Evolutionary conservation across 2,797 vertebrate species (phyloP).

Genomic region (Rhinella marina): DNA sequence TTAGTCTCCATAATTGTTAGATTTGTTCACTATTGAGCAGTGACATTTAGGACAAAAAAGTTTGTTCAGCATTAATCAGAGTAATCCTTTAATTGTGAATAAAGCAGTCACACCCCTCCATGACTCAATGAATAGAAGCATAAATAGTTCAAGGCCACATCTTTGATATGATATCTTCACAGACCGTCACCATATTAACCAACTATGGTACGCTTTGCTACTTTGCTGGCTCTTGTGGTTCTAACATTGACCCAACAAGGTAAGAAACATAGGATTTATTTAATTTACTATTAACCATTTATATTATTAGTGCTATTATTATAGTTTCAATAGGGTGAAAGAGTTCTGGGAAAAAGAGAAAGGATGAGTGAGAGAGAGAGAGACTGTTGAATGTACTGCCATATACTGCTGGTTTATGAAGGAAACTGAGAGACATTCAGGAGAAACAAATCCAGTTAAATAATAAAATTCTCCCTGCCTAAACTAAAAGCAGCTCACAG

Average conservation of each 20-base stretch:
- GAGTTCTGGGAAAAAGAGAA: neutral
- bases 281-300: neutral
- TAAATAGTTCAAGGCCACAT: neutral
- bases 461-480: too few relatives aligned
- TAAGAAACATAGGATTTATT: neutral
- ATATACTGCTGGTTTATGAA: too few relatives aligned
- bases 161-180: neutral
- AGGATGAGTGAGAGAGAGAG: neutral
- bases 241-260: conserved; percentile 13
- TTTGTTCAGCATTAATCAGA: neutral
- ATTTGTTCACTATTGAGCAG: neutral
- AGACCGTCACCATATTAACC: neutral
- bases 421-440: too few relatives aligned
- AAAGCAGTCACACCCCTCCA: neutral
- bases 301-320: neutral
- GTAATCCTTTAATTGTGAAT: neutral
- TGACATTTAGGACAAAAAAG: neutral
- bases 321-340: neutral
- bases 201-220: conserved; percentile 6
- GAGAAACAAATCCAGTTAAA: too few relatives aligned
- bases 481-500: too few relatives aligned
- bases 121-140: neutral
- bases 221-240: conserved; percentile 20
- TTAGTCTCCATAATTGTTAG: too few relatives aligned
- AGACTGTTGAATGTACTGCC: neutral